A percentile compares a stretch with the other conserved stretches of the same genome.
These are phyloP conservation scores for Balaenoptera acutorostrata DNA, from an alignment of 2,113 vertebrate genomes.

Conservation along the genomic window DNA sequence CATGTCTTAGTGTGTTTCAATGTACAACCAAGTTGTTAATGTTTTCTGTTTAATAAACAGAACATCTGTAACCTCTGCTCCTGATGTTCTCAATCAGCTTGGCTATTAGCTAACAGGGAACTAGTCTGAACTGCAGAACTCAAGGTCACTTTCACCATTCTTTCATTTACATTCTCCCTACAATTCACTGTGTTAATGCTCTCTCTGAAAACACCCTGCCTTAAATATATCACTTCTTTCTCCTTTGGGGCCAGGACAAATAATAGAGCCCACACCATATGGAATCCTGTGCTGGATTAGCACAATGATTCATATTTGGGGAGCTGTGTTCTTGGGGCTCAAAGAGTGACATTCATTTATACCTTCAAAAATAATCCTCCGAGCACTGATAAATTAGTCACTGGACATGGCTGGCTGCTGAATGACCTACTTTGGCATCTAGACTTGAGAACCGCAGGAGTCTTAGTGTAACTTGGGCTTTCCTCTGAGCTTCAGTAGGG, in stretches of 20 bases:
- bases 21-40: conserved; percentile 66
- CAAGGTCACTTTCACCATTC: conserved; percentile 67
- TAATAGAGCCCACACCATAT: background rate
- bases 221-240: conserved; percentile 56
- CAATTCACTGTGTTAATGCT: conserved; percentile 36
- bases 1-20: conserved; percentile 25
- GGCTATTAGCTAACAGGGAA: conserved; percentile 35
- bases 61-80: conserved; percentile 18
- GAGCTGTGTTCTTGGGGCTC: conserved; percentile 45
- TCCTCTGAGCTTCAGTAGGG: background rate
- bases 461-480: background rate
- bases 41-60: conserved; percentile 65
- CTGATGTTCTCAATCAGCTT: background rate
- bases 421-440: background rate
- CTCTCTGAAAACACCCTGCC: conserved; percentile 44
- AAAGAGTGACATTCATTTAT: conserved; percentile 51
- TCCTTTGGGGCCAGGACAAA: conserved; percentile 22
- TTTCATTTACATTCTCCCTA: conserved; percentile 41
- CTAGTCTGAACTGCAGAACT: conserved; percentile 19
- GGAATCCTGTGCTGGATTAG: background rate
- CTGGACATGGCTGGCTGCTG: conserved; percentile 4
- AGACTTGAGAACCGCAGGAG: background rate
- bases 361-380: conserved; percentile 52
- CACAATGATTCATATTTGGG: conserved; percentile 40
- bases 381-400: conserved; percentile 20